Percentiles rank a stretch among this genome's conserved stretches.
Conservation (phyloP, 2,113 vertebrate species). For the Bufo gargarizans region DNA sequence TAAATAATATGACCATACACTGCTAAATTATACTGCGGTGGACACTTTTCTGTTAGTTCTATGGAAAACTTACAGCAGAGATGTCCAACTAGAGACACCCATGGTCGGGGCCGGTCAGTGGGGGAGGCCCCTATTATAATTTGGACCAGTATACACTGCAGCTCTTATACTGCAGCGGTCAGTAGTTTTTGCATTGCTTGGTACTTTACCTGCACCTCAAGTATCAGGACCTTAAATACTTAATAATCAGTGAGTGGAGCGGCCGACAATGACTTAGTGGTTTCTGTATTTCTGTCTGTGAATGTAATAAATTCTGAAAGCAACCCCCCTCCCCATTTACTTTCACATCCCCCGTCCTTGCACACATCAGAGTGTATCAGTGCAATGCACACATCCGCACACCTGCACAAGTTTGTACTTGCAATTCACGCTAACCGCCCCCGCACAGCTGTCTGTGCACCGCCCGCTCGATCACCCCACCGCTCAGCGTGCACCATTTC, state of each 20-base stretch:
- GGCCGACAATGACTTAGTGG: constrained; percentile 10
- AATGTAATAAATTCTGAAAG: constrained; percentile 6
- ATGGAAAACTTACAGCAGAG: too few relatives aligned
- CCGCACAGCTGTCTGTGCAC: constrained; percentile 33
- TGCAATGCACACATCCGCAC: constrained; percentile 45
- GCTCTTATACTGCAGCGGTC: background rate
- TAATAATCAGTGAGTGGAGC: background rate
- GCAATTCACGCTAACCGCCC: background rate
- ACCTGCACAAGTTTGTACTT: constrained; percentile 54
- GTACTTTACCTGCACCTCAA: background rate
- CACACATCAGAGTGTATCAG: constrained; percentile 21
- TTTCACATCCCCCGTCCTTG: constrained; percentile 51
- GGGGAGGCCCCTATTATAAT: too few relatives aligned
- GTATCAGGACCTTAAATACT: background rate
- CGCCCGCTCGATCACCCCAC: background rate
- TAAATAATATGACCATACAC: background rate
- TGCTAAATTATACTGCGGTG: too few relatives aligned
- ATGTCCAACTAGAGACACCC: too few relatives aligned
- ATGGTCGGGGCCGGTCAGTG: too few relatives aligned
- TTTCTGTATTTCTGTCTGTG: background rate
- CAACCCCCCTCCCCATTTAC: background rate
- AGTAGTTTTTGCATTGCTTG: too few relatives aligned
- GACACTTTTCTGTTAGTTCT: too few relatives aligned
- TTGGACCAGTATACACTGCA: background rate
- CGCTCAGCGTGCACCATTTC: background rate